Evolutionary conservation across 2,797 vertebrate genomes (phyloP).

Genomic region (Onychomys leucogaster): DNA sequence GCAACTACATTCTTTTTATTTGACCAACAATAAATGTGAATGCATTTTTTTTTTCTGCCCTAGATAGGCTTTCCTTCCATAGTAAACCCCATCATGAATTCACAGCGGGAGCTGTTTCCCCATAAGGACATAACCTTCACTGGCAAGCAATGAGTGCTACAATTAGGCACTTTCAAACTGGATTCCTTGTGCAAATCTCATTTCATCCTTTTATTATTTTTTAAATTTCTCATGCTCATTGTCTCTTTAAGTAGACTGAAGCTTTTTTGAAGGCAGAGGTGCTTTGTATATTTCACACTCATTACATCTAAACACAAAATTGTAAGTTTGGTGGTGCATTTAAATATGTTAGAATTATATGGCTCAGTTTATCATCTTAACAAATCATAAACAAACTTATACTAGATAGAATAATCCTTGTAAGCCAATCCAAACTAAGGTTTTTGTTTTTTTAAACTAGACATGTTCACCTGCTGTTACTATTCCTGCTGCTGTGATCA

Average conservation of each 20-base stretch:
- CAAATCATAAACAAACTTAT: background rate
- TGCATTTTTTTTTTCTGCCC: slow-evolving; percentile 1
- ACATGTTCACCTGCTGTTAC: background rate
- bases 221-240: background rate
- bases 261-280: slow-evolving; percentile 1
- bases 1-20: slow-evolving; percentile 41
- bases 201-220: background rate
- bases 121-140: background rate
- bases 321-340: background rate
- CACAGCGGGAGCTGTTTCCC: background rate
- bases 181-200: background rate
- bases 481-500: background rate
- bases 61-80: background rate
- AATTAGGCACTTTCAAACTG: background rate
- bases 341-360: background rate
- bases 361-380: background rate
- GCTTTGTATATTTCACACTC: background rate
- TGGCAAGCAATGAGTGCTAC: background rate
- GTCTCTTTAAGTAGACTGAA: background rate
- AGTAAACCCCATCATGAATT: background rate
- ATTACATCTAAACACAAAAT: background rate
- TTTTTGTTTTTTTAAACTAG: background rate
- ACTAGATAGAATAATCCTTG: background rate
- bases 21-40: slow-evolving; percentile 4
- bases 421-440: background rate